Conservation (phyloP, 2,113 vertebrate genomes). For the Polypterus senegalus region DNA sequence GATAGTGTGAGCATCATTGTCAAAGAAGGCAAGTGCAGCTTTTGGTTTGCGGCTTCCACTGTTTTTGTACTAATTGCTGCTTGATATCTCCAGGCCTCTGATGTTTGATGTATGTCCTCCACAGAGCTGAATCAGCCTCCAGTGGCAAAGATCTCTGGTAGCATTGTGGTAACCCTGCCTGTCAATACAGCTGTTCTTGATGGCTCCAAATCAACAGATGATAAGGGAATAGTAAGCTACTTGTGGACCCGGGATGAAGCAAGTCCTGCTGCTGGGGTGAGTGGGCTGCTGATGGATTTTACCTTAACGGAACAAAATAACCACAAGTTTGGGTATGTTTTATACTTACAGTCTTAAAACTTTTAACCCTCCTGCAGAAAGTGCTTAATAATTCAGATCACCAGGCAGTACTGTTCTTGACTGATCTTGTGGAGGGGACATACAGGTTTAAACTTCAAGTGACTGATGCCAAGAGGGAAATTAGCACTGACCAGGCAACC, state of each 20-base stretch:
- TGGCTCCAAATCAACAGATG: constrained; percentile 79
- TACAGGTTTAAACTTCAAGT: constrained; percentile 86
- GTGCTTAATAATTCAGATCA: constrained; percentile 89
- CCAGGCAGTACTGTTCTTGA: constrained; percentile 78
- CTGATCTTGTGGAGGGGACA: constrained; percentile 84
- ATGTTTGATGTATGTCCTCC: not conserved
- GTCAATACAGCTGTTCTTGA: constrained; percentile 67
- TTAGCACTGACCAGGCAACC: constrained; percentile 49
- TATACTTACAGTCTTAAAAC: not conserved
- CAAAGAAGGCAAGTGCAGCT: constrained; percentile 62
- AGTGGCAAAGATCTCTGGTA: constrained; percentile 63
- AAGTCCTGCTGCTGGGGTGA: constrained; percentile 89
- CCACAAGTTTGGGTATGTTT: too few relatives aligned
- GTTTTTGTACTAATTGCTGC: too few relatives aligned
- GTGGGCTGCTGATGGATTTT: constrained; percentile 14
- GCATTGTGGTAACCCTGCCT: constrained; percentile 65
- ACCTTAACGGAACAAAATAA: too few relatives aligned
- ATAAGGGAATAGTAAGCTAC: constrained; percentile 77
- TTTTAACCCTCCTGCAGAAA: constrained; percentile 50
- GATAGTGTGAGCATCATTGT: constrained; percentile 80
- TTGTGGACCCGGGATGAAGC: constrained; percentile 77
- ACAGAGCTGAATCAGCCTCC: constrained; percentile 81
- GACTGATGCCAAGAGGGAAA: constrained; percentile 90
- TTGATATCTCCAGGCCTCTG: not conserved
- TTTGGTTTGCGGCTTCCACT: too few relatives aligned